These are phyloP conservation scores for Hassar affinis DNA, from an alignment of 2,113 vertebrate species.

Conservation along the genomic window DNA sequence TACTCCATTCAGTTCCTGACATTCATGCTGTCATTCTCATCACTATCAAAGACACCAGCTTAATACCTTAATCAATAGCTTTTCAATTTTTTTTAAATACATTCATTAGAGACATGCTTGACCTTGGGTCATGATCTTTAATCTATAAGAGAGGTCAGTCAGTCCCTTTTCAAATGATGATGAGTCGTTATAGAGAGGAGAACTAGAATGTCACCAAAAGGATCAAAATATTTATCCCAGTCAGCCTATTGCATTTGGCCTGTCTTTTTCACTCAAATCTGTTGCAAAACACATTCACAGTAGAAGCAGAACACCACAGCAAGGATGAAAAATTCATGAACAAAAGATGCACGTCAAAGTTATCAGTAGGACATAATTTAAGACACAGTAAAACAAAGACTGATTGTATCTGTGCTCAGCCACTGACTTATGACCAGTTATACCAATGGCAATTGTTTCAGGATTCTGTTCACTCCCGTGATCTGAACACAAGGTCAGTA, in stretches of 20 bases:
- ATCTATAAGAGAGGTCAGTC: slow-evolving; percentile 81
- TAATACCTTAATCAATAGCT: slow-evolving; percentile 62
- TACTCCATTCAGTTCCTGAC: slow-evolving; percentile 26
- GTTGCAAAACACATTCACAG: not conserved
- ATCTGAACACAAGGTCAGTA: slow-evolving; percentile 28
- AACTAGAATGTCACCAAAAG: slow-evolving; percentile 18
- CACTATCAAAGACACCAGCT: slow-evolving; percentile 43
- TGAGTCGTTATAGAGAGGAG: slow-evolving; percentile 52
- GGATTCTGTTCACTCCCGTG: slow-evolving; percentile 23
- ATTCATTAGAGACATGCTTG: slow-evolving; percentile 81
- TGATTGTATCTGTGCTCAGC: not conserved
- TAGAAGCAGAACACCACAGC: not conserved
- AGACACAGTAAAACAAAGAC: not conserved
- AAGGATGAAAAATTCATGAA: slow-evolving; percentile 21
- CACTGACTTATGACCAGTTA: slow-evolving; percentile 17
- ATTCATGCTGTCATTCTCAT: slow-evolving; percentile 19
- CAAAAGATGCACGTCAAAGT: slow-evolving; percentile 14
- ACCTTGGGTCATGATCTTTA: slow-evolving; percentile 86
- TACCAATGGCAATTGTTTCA: slow-evolving; percentile 13
- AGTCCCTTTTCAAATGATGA: slow-evolving; percentile 82
- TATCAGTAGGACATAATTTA: not conserved
- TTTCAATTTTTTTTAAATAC: slow-evolving; percentile 75
- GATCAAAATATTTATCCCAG: slow-evolving; percentile 28
- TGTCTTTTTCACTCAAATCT: slow-evolving; percentile 9
- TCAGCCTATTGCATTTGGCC: not conserved